Conservation (phyloP, 2,113 vertebrate genomes). For the Oryzias woworae region DNA sequence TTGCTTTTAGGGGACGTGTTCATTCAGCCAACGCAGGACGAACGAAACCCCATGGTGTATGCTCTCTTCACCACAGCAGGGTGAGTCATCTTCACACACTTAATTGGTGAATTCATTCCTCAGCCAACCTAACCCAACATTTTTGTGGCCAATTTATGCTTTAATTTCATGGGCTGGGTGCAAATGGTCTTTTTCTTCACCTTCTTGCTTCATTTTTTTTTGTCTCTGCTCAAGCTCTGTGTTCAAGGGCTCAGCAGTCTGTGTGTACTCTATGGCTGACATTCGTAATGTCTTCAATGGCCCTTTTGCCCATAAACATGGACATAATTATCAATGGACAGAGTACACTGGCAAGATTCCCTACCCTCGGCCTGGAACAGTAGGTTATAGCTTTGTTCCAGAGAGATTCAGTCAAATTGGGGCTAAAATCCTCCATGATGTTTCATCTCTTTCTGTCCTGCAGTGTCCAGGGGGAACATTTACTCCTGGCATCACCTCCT, state of each 20-base stretch:
- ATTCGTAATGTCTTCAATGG: conserved; percentile 86
- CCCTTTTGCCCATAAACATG: conserved; percentile 85
- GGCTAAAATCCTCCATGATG: neutral
- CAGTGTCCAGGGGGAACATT: conserved; percentile 87
- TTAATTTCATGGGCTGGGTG: conserved; percentile 17
- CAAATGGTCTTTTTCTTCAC: neutral
- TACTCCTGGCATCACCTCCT: conserved; percentile 80
- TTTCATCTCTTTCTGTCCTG: neutral
- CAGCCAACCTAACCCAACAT: conserved; percentile 9
- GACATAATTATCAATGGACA: conserved; percentile 85
- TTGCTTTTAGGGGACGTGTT: conserved; percentile 81
- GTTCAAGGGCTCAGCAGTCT: conserved; percentile 86
- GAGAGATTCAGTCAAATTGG: neutral
- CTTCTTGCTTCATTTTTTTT: conserved; percentile 13
- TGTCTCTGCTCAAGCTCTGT: conserved; percentile 75
- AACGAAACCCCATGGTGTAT: conserved; percentile 81
- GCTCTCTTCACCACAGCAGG: conserved; percentile 83
- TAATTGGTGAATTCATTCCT: neutral
- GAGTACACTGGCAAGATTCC: conserved; percentile 85
- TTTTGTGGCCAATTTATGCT: conserved; percentile 14
- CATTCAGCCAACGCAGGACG: conserved; percentile 82
- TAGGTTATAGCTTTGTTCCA: conserved; percentile 48
- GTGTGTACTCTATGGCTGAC: conserved; percentile 85
- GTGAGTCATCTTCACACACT: conserved; percentile 59
- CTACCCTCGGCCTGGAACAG: conserved; percentile 83